Percentiles rank a stretch among this genome's conserved stretches.
These are phyloP conservation scores for Aporophyla nigra DNA, from an alignment of 2,888 invertebrate genomes.

Conservation along the genomic window DNA sequence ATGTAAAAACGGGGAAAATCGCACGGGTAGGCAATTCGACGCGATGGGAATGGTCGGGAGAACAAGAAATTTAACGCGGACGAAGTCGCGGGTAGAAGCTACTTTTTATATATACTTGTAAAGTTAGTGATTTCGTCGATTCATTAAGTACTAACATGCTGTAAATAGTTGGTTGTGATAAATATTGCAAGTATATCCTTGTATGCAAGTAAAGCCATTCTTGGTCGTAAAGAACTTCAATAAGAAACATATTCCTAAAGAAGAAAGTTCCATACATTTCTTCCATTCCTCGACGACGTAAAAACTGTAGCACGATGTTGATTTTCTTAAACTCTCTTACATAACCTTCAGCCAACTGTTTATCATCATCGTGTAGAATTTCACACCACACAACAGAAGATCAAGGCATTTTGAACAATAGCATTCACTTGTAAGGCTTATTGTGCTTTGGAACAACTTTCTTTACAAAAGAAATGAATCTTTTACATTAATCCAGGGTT, in stretches of 20 bases:
- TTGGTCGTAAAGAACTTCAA: neutral
- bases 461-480: constrained; percentile 14
- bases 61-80: too few relatives aligned
- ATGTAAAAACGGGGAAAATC: too few relatives aligned
- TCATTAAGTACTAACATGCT: too few relatives aligned
- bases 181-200: too few relatives aligned
- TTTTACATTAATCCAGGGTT: constrained; percentile 18
- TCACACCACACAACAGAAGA: constrained; percentile 17
- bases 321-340: neutral
- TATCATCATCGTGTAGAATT: neutral
- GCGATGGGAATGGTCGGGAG: too few relatives aligned
- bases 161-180: too few relatives aligned
- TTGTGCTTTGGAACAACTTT: constrained; percentile 30
- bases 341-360: constrained; percentile 8
- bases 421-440: constrained; percentile 38
- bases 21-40: too few relatives aligned
- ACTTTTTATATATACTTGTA: too few relatives aligned
- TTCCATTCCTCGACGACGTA: neutral
- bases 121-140: too few relatives aligned
- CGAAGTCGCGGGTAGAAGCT: too few relatives aligned
- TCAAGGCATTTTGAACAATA: constrained; percentile 43
- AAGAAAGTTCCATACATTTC: neutral
- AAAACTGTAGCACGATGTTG: neutral
- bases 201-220: too few relatives aligned
- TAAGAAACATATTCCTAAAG: neutral